A percentile compares a stretch with the other conserved stretches of the same genome.
Conservation (phyloP, 2,888 invertebrate genomes). For the Neuroscelio doddi region DNA sequence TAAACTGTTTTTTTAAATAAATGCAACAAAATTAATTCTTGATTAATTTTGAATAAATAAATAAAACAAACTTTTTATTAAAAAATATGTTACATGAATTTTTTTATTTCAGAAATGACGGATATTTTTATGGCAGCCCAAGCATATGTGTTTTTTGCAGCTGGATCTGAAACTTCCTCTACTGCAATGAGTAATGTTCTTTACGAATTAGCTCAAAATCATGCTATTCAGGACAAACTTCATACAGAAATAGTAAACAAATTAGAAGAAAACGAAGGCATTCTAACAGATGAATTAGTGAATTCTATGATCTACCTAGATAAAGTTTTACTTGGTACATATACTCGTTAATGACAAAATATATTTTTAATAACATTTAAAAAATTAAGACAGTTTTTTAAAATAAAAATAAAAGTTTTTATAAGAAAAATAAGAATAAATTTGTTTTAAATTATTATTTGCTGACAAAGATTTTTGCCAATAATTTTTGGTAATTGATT, state of each 20-base stretch:
- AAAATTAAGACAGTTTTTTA: too few relatives aligned
- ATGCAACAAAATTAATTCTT: too few relatives aligned
- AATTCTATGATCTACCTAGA: slow-evolving; percentile 71
- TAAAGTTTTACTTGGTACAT: slow-evolving; percentile 64
- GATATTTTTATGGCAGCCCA: slow-evolving; percentile 67
- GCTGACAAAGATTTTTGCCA: too few relatives aligned
- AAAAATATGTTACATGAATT: too few relatives aligned
- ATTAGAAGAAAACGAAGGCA: slow-evolving; percentile 57
- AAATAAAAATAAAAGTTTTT: too few relatives aligned
- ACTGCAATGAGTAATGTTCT: slow-evolving; percentile 68
- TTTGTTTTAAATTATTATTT: too few relatives aligned
- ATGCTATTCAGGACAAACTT: slow-evolving; percentile 65
- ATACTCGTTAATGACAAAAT: background rate
- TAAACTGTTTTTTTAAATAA: too few relatives aligned
- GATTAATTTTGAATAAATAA: too few relatives aligned
- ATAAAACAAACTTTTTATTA: too few relatives aligned
- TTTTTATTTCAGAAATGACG: slow-evolving; percentile 60
- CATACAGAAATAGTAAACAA: slow-evolving; percentile 68
- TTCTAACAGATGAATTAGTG: slow-evolving; percentile 67
- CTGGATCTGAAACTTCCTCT: slow-evolving; percentile 73
- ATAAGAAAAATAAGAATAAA: too few relatives aligned
- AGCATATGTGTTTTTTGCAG: slow-evolving; percentile 71
- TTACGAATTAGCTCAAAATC: slow-evolving; percentile 69
- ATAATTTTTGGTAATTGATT: too few relatives aligned
- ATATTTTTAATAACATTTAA: too few relatives aligned